Evolutionary conservation across 2,888 invertebrate genomes (phyloP), one percentile per base, ranked within the genome.

Genomic region (Colostygia pectinataria): DNA sequence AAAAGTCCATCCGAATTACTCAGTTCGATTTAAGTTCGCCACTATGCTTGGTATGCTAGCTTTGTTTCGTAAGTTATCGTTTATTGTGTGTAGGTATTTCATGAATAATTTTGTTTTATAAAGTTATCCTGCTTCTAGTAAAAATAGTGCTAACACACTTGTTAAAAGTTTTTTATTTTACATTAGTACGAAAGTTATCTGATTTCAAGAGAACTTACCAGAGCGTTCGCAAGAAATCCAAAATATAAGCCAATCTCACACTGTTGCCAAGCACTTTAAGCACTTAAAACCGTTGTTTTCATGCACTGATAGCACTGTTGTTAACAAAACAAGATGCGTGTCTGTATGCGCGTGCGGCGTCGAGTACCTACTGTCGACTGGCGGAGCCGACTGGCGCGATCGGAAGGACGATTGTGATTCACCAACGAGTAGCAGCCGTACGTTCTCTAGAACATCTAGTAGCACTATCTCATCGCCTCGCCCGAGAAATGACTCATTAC

Each of bases 341-440:
- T 77, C 68, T 69, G 68, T 76, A 68, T 81, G 85, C 86, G 83
- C 84, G 71, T 68, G 78, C 77, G 86, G 63, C 70, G 76, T 53
- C 61, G 63, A 65, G n/a, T n/a, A n/a, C n/a, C n/a, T 65, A 82
- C 80, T 80, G 73, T 68, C 64, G 68, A 59, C 61, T 59, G 47
- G 46, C 53, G 48, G 45, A 50, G 31, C 51, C 57, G 59, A 68
- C 67, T 69, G 67, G 68, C 65, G 68, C 66, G 70, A 71, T 72
- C 82, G 83, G 80, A 81, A 78, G 77, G 74, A 70, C 66, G 59
- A 59, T 70, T 64, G 71, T 85, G 83, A 85, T 75, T 83, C 83
- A 84, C 77, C 67, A 63, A 66, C 76, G 72, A 75, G 63, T 68
- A 74, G 68, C 71, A 68, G 74, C 72, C 71, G 67, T 73, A 65